Percentiles rank a stretch among this genome's conserved stretches.
Conservation (phyloP, 1,140 invertebrate genomes). For the Panulirus ornatus region DNA sequence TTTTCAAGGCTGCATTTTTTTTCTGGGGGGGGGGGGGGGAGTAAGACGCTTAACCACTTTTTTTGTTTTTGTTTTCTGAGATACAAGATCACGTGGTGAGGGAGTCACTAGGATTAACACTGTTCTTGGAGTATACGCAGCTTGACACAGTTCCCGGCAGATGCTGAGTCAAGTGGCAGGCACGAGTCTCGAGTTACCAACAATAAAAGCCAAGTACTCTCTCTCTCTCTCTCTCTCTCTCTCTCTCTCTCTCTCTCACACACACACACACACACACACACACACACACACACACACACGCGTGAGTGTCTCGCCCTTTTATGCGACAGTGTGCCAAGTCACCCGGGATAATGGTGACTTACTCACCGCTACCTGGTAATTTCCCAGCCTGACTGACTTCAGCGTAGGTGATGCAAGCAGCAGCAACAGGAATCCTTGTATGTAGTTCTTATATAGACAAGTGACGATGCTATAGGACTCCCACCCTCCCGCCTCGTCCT, state of each 20-base stretch:
- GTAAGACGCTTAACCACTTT: no score
- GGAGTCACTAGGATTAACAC: no score
- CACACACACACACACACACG: background rate
- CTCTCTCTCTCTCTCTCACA: slow-evolving; percentile 16
- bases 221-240: slow-evolving; percentile 3
- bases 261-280: slow-evolving; percentile 12
- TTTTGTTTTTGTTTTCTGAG: no score
- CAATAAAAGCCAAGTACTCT: background rate
- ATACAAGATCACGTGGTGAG: no score
- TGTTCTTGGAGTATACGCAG: no score
- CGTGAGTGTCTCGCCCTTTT: background rate
- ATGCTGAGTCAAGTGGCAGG: no score
- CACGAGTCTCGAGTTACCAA: no score
- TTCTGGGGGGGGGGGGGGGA: no score
- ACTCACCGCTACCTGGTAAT: background rate
- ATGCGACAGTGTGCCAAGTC: background rate
- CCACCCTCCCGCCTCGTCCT: no score
- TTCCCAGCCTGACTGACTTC: background rate
- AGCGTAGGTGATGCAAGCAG: background rate
- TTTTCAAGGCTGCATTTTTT: no score
- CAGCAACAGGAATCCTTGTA: background rate
- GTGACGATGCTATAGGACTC: no score
- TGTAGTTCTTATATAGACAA: background rate
- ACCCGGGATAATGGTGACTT: background rate
- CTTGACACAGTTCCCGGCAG: no score